phyloP scores from a whole-genome alignment of 2,888 invertebrate genomes.

The Uloborus plumipes region DNA sequence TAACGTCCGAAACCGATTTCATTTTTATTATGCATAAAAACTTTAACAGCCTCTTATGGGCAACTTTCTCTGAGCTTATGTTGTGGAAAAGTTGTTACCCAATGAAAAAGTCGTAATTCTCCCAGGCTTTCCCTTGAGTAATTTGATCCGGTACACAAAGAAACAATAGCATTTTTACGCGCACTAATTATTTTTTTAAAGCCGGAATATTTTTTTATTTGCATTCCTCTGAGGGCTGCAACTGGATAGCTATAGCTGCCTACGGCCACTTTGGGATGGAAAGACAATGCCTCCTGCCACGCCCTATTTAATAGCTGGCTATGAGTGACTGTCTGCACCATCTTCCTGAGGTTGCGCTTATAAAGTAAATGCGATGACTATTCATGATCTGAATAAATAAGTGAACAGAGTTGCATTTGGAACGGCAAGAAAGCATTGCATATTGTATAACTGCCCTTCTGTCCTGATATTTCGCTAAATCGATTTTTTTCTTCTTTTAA shows the following conservation, averaged over 20 bases:
- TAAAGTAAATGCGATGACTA: too few relatives aligned
- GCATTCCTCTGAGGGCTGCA: background rate
- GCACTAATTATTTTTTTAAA: conserved; percentile 38
- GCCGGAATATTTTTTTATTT: background rate
- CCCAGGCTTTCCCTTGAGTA: conserved; percentile 14
- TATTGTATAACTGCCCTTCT: too few relatives aligned
- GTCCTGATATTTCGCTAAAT: too few relatives aligned
- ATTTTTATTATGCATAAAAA: conserved; percentile 19
- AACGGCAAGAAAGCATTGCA: too few relatives aligned
- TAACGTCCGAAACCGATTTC: too few relatives aligned
- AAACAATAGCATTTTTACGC: conserved; percentile 33
- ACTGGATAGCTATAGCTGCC: background rate
- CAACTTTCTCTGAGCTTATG: background rate
- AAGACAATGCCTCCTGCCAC: background rate
- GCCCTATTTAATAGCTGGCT: conserved; percentile 7
- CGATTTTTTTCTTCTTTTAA: too few relatives aligned
- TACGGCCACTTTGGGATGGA: too few relatives aligned
- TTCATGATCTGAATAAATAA: too few relatives aligned
- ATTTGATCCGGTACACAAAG: conserved; percentile 11
- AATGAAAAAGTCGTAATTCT: conserved; percentile 17
- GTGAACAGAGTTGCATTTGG: too few relatives aligned
- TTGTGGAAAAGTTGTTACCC: conserved; percentile 25
- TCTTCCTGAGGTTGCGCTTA: too few relatives aligned
- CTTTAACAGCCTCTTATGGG: background rate
- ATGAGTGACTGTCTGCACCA: too few relatives aligned